Conservation (phyloP, 2,113 vertebrate genomes). For the Sylvilagus bachmani region DNA sequence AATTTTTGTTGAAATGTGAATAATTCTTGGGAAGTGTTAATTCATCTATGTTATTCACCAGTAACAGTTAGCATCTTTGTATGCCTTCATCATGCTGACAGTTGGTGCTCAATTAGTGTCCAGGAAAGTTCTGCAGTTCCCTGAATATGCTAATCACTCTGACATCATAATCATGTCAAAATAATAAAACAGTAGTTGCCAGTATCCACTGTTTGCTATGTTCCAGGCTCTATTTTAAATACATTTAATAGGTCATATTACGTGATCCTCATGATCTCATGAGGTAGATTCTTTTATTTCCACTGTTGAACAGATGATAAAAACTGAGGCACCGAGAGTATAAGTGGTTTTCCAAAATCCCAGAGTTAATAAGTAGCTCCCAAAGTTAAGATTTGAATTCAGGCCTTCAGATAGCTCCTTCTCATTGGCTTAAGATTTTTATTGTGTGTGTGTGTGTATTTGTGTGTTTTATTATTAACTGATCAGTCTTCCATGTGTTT, state of each 20-base stretch:
- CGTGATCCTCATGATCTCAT: neutral
- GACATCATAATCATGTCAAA: neutral
- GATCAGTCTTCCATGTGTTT: constrained; percentile 70
- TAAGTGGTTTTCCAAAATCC: neutral
- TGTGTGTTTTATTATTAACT: constrained; percentile 19
- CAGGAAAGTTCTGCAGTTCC: neutral
- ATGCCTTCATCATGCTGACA: neutral
- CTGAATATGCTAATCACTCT: neutral
- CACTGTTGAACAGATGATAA: neutral
- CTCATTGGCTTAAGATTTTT: neutral
- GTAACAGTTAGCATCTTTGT: neutral
- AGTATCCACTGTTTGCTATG: neutral
- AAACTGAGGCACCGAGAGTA: neutral
- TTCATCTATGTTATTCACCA: neutral
- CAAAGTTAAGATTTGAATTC: neutral
- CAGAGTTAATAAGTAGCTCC: neutral
- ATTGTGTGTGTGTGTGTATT: neutral
- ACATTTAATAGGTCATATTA: neutral
- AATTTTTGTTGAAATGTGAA: constrained; percentile 26
- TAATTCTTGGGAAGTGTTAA: neutral
- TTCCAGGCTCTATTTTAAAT: neutral
- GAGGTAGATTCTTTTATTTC: neutral
- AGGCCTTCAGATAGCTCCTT: neutral
- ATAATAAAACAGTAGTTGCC: neutral
- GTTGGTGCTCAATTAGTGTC: neutral